Evolutionary conservation across 2,113 vertebrate species (phyloP), one percentile per base, ranked within the genome.

Genomic region (Mesocricetus auratus): DNA sequence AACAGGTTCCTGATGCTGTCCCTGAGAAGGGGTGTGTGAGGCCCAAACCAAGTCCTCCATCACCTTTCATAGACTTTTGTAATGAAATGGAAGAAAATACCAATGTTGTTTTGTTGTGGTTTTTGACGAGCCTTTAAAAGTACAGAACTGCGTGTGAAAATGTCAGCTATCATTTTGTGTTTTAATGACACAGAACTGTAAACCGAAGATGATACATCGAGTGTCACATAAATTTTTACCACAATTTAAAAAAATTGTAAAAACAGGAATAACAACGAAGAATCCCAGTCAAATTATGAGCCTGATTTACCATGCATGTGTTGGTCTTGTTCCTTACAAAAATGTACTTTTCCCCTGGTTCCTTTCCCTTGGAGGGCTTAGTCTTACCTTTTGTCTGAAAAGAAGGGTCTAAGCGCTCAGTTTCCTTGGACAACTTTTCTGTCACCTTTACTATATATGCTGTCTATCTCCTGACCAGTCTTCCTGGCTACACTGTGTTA

Each of bases 401-500:
- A 74, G 42, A 71, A 71, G 42, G 5, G 4, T 36, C 62, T 81
- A 4, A 3, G 39, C 53, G 8, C 53, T 19, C 7, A 2, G 6
- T 24, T 11, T 29, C 36, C 26, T 16, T 36, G 19, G 26, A 12
- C 26, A 58, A 21, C 62, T 78, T 7, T 60, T 45, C 36, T 62
- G 1, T 3, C 5, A 6, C 1, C 4, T 1, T 21, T 26, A 22
- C 45, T 60, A 0, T 7, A 22, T 36, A 71, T 36, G 9, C 69
- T 10, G 17, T 22, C 69, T 36, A 71, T 71, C 17, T 71, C 69
- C 69, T 71, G 17, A 71, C 17, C 69, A 71, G 19, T 39, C n/a
- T 36, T 71, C 69, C 36, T 71, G 7, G 68, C 33, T 71, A 19
- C 36, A n/a, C 17, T 71, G 69, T 39, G 69, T 39, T 71, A 17